Evolutionary conservation across 2,113 vertebrate genomes (phyloP).

Genomic region (Microcebus murinus): DNA sequence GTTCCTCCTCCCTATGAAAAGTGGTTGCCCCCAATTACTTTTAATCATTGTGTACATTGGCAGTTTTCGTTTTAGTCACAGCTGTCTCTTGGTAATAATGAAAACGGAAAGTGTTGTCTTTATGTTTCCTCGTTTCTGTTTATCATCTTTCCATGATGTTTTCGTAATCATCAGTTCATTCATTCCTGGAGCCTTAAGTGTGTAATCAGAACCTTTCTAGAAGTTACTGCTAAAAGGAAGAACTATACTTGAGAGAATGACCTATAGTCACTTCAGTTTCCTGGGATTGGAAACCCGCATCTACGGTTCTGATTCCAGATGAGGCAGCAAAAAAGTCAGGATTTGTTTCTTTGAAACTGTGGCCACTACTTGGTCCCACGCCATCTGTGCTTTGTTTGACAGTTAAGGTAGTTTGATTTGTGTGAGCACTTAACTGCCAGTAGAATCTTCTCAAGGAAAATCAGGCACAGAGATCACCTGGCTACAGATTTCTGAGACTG

Average conservation of each 20-base stretch:
- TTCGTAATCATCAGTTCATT: not conserved
- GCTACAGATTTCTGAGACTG: not conserved
- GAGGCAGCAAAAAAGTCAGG: not conserved
- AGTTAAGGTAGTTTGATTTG: not conserved
- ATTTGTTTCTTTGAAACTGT: not conserved
- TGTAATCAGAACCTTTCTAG: slow-evolving; percentile 28
- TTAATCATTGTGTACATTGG: not conserved
- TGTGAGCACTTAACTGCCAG: not conserved
- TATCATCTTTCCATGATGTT: not conserved
- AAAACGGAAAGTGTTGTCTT: not conserved
- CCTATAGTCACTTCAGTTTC: not conserved
- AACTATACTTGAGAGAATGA: not conserved
- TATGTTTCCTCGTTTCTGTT: not conserved
- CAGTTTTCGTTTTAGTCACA: not conserved
- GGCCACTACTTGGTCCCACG: not conserved
- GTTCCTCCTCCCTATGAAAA: not conserved
- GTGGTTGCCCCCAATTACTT: not conserved
- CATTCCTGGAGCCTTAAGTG: not conserved
- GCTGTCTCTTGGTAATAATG: not conserved
- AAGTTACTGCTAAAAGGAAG: not conserved
- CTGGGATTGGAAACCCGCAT: not conserved
- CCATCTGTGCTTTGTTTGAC: not conserved
- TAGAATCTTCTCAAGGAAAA: not conserved
- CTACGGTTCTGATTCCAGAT: not conserved
- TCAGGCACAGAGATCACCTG: not conserved